Evolutionary conservation across 2,888 invertebrate genomes (phyloP), one percentile per base, ranked within the genome.

Genomic region (Fabriciana adippe): DNA sequence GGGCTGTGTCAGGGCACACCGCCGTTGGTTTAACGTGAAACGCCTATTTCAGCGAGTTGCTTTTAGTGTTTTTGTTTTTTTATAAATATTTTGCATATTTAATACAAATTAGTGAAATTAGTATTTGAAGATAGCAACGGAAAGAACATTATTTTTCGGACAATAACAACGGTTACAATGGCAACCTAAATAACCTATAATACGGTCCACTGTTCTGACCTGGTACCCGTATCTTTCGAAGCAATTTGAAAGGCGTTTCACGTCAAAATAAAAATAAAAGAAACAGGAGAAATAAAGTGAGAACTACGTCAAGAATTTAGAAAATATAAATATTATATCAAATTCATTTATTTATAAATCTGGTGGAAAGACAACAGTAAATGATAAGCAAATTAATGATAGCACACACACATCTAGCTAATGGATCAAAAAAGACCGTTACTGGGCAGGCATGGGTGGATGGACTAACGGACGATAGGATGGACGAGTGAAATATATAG

Each of bases 401-500:
- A 87, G 79, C 82, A 86, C 86, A 85, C 78, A 87, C 85, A 87
- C 80, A 80, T 78, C 85, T 85, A 87, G 74, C 85, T 85, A 88
- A 85, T 85, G 80, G 83, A 82, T 86, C 87, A 88, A 89, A 89
- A 87, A 88, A 87, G 88, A 88, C 88, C 86, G 84, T 78, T 76
- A 80, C 75, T 74, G 80, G 74, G 80, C 79, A 80, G 77, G 78
- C 76, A 74, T 55, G 73, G 72, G 67, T 67, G 69, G 78, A 81
- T 80, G 83, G 79, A 79, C 35, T 75, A 73, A 72, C 72, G 81
- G 81, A 75, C 73, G 72, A 74, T 75, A 77, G 79, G 77, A 78
- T 79, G 80, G 78, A 70, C 47, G 61, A 57, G 45, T 61, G 59
- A 67, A 69, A 48, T 48, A n/a, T 64, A n/a, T 56, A n/a, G 53